phyloP scores from a whole-genome alignment of 2,888 invertebrate genomes.

The Caenorhabditis sp. region DNA sequence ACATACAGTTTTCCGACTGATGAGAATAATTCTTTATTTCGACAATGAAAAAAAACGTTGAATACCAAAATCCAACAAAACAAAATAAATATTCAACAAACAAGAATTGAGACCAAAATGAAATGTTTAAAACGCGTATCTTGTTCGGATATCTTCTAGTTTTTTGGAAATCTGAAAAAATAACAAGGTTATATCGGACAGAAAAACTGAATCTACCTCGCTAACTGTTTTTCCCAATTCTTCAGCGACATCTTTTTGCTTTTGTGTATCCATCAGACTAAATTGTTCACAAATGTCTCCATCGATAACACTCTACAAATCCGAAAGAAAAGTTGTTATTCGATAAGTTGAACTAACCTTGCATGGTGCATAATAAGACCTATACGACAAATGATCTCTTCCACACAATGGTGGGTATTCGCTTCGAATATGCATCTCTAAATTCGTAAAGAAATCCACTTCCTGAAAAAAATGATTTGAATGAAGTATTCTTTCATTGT shows the following conservation, averaged over 20 bases:
- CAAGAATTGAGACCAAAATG: background rate
- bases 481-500: background rate
- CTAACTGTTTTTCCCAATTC: slow-evolving; percentile 93
- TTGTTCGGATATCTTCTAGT: slow-evolving; percentile 95
- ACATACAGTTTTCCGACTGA: background rate
- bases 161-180: slow-evolving; percentile 83
- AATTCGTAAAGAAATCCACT: slow-evolving; percentile 97
- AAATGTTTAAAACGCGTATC: slow-evolving; percentile 89
- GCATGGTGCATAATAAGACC: slow-evolving; percentile 96
- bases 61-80: slow-evolving; percentile 13
- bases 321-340: slow-evolving; percentile 50
- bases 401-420: slow-evolving; percentile 96
- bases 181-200: background rate
- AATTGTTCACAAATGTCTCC: slow-evolving; percentile 99
- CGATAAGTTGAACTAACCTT: slow-evolving; percentile 76
- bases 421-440: slow-evolving; percentile 99
- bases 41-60: slow-evolving; percentile 2
- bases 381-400: slow-evolving; percentile 92
- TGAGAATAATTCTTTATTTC: background rate
- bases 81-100: background rate
- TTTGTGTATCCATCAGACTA: slow-evolving; percentile 89
- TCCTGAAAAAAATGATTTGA: slow-evolving; percentile 76
- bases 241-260: slow-evolving; percentile 92
- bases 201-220: slow-evolving; percentile 76
- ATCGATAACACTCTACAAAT: slow-evolving; percentile 97